Evolutionary conservation across 1,140 invertebrate genomes (phyloP).

Genomic region (Protaetia brevitarsis): DNA sequence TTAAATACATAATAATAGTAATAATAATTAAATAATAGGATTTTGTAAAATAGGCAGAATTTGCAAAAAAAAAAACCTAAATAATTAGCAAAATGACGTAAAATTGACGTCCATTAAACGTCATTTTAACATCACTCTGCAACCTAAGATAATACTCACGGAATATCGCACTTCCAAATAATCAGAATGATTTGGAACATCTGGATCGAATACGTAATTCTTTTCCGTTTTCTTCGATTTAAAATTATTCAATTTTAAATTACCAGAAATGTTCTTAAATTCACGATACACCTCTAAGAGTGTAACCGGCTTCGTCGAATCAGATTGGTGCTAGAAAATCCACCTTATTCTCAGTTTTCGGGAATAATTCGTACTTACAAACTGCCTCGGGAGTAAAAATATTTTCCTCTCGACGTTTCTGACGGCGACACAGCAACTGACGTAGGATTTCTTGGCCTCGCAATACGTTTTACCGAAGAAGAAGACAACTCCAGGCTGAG

Average conservation of each 20-base stretch:
- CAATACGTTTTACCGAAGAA: conserved; percentile 90
- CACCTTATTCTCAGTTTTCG: background rate
- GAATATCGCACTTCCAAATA: conserved; percentile 86
- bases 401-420: conserved; percentile 83
- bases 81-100: too few relatives aligned
- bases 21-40: too few relatives aligned
- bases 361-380: conserved; percentile 60
- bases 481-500: conserved; percentile 81
- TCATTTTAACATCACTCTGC: too few relatives aligned
- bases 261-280: conserved; percentile 67
- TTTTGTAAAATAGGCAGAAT: too few relatives aligned
- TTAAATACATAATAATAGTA: too few relatives aligned
- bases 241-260: conserved; percentile 74
- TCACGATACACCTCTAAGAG: conserved; percentile 86
- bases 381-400: conserved; percentile 80
- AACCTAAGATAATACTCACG: conserved; percentile 44
- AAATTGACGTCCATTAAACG: too few relatives aligned
- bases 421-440: conserved; percentile 86
- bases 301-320: conserved; percentile 59
- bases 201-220: conserved; percentile 83
- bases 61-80: too few relatives aligned
- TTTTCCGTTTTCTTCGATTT: conserved; percentile 74
- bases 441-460: conserved; percentile 61
- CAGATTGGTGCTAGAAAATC: background rate
- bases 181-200: conserved; percentile 78